phyloP scores from a whole-genome alignment of 2,113 vertebrate genomes.

The Mus pahari region DNA sequence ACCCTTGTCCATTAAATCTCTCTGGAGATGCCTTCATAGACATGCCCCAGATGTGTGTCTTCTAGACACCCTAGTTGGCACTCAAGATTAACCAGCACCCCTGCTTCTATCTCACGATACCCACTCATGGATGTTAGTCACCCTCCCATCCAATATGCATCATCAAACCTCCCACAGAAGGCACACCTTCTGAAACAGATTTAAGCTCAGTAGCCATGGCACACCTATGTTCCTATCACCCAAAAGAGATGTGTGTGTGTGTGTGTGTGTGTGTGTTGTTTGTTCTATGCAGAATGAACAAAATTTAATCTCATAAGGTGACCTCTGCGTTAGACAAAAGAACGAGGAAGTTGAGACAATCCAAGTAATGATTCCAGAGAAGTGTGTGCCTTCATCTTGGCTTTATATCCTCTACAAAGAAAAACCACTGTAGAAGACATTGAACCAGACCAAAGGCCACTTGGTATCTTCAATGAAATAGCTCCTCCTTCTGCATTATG shows the following conservation, averaged over 20 bases:
- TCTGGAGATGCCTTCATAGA: neutral
- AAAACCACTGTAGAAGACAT: neutral
- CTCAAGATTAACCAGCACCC: neutral
- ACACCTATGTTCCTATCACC: neutral
- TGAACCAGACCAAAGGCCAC: neutral
- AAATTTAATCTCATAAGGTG: neutral
- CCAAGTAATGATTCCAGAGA: neutral
- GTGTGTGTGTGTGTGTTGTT: neutral
- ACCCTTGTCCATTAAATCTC: neutral
- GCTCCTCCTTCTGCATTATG: neutral
- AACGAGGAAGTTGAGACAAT: slow-evolving; percentile 8
- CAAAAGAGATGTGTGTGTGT: neutral
- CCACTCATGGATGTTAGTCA: neutral
- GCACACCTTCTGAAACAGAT: neutral
- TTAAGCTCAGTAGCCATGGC: neutral
- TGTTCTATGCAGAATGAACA: neutral
- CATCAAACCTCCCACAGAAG: neutral
- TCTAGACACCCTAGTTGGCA: neutral
- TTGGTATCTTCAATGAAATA: neutral
- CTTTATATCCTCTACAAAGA: neutral
- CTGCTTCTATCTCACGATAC: neutral
- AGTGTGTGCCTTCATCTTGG: neutral
- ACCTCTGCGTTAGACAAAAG: neutral
- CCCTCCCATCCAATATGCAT: neutral
- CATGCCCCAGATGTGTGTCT: neutral